Evolutionary conservation across 2,888 invertebrate genomes (phyloP), one percentile per base, ranked within the genome.

Genomic region (Crocallis elinguaria): DNA sequence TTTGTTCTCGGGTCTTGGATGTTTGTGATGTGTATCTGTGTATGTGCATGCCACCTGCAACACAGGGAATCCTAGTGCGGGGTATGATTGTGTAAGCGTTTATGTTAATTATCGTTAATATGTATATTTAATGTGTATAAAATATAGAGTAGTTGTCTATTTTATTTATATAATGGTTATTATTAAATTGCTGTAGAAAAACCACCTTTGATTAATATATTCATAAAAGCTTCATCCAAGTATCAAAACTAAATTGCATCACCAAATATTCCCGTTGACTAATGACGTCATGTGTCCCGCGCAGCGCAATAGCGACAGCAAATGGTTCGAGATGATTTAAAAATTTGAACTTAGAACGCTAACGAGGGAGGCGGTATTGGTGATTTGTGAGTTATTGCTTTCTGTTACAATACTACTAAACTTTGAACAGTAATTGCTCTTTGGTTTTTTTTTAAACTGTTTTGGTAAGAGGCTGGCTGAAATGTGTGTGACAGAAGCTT

Each of bases 281-380:
- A 91, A 91, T 90, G 90, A 88, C 90, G 90, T 88, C 84, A 88
- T 82, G 82, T 88, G 90, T 90, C 90, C 86, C 88, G 87, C 77
- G 78, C 90, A 89, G 86, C 74, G 67, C 75, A 66, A 84, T 85
- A 82, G 81, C 81, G 71, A 77, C 74, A 75, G 84, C 84, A 90
- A 91, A 91, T 91, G 91, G 86, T 86, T 89, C 88, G 89, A 80
- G 76, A 89, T 90, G 88, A 89, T 88, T 90, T 90, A 89, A 87
- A 89, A 90, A 86, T 88, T 88, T 77, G 82, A 84, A 85, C 84
- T 84, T 78, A 74, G 75, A 76, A 77, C 82, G 75, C 79, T 90
- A 90, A 89, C 90, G 85, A 89, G 87, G 79, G 84, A 82, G 85
- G 86, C 79, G 80, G 78, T 66, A 65, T 70, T 70, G 67, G 57